Evolutionary conservation across 2,113 vertebrate species (phyloP).

Genomic region (Burhinus oedicnemus): DNA sequence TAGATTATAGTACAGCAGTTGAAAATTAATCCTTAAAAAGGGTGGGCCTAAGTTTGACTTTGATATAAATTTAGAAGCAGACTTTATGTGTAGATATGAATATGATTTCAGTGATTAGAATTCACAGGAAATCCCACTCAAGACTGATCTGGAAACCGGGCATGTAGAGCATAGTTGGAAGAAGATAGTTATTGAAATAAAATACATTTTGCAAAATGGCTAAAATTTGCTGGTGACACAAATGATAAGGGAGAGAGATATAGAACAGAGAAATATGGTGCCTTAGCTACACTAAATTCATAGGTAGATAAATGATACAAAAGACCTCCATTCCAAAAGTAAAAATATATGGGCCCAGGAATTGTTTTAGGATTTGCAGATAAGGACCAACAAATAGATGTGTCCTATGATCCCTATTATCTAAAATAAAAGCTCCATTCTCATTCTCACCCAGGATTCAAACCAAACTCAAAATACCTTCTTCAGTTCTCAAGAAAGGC

Average conservation of each 20-base stretch:
- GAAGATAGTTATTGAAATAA: slow-evolving; percentile 30
- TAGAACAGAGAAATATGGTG: background rate
- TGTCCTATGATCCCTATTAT: background rate
- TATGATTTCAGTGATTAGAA: slow-evolving; percentile 19
- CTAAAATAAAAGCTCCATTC: background rate
- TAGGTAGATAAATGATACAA: background rate
- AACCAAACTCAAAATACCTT: background rate
- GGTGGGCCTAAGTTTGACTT: background rate
- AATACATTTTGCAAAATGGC: background rate
- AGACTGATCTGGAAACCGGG: background rate
- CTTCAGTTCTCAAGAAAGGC: background rate
- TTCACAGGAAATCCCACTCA: background rate
- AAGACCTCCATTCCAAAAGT: background rate
- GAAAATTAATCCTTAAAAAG: slow-evolving; percentile 56
- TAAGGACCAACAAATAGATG: background rate
- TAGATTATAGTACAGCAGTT: background rate
- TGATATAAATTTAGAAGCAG: background rate
- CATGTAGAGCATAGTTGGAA: background rate
- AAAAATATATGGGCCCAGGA: background rate
- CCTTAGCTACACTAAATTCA: background rate
- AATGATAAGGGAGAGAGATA: background rate
- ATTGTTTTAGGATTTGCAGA: background rate
- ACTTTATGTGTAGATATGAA: background rate
- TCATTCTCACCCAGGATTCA: background rate
- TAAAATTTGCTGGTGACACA: background rate